Base-by-base conservation (phyloP, 2,113 vertebrate species). In the Sapayoa aenigma region DNA sequence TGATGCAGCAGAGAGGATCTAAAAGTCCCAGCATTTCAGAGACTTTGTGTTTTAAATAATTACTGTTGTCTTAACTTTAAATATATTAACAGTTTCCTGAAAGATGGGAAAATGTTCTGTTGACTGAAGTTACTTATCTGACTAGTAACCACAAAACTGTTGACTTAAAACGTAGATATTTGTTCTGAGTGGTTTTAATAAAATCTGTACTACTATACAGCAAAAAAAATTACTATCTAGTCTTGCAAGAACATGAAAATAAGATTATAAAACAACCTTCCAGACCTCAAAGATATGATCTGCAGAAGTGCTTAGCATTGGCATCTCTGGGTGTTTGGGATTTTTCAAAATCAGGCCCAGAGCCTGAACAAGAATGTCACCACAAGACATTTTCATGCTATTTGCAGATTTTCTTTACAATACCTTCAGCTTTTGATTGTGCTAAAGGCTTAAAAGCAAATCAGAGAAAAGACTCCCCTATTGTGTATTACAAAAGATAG, bases 381-480 rank as follows among this genome's bases (percentile, higher is more conserved):
- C 85, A 95, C 93, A 97, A 96, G 95, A 95, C 27, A 90, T 90
- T 94, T 93, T 88, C 85, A 47, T 80, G 93, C 60, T 91, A 94
- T 96, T 96, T 97, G 85, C 90, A 95, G 94, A 95, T 97, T 95
- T 95, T 94, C 95, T 93, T 81, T 91, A 95, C 95, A 96, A 95
- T 95, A 91, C 78, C 60, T 90, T 65, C 87, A 94, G 93, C 59
- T 95, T 94, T 93, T 93, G 94, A 96, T 93, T 95, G 93, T 94
- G 90, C 92, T 90, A 86, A 93, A 95, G 90, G 82, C 92, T 95
- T 97, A 96, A 93, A 95, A 97, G 93, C 91, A 95, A 95, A 95
- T 97, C 96, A 97, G 78, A 77, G 93, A 59, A 88, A 94, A 96
- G 78, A 86, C 78, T 96, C 42, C 72, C 82, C 93, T 91, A 95